Evolutionary conservation across 2,888 invertebrate species (phyloP).

Genomic region (Odontocerum albicorne): DNA sequence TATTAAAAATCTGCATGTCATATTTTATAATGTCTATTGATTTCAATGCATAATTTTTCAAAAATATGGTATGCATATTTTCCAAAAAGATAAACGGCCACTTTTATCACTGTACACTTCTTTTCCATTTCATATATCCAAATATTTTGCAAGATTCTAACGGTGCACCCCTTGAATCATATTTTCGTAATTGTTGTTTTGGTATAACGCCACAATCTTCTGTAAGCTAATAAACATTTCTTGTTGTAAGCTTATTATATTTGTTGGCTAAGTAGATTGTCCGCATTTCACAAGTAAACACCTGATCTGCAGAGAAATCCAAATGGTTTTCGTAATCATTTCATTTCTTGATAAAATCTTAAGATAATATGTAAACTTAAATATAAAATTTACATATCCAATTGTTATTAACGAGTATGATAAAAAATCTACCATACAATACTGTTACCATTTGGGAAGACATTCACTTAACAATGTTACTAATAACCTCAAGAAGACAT

Average conservation of each 20-base stretch:
- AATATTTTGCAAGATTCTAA: background rate
- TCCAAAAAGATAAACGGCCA: too few species aligned
- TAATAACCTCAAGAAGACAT: background rate
- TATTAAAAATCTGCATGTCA: background rate
- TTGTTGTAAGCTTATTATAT: conserved; percentile 10
- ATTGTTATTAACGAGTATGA: conserved; percentile 14
- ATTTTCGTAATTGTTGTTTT: background rate
- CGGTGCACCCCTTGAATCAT: conserved; percentile 1
- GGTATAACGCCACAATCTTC: conserved; percentile 1
- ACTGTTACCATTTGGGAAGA: conserved; percentile 24
- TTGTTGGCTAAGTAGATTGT: background rate
- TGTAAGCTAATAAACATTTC: conserved; percentile 13
- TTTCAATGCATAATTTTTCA: background rate
- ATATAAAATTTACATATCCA: conserved; percentile 10
- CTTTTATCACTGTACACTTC: background rate
- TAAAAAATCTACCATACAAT: conserved; percentile 18
- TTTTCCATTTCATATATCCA: background rate
- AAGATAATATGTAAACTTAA: conserved; percentile 7
- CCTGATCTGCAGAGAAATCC: conserved; percentile 8
- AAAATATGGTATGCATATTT: background rate
- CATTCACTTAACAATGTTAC: conserved; percentile 11
- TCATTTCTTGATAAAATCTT: background rate
- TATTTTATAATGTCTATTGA: background rate
- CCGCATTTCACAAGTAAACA: background rate
- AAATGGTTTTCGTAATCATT: conserved; percentile 11